These are phyloP conservation scores for Telmatherina bonti DNA, from an alignment of 2,797 vertebrate species.

Conservation along the genomic window DNA sequence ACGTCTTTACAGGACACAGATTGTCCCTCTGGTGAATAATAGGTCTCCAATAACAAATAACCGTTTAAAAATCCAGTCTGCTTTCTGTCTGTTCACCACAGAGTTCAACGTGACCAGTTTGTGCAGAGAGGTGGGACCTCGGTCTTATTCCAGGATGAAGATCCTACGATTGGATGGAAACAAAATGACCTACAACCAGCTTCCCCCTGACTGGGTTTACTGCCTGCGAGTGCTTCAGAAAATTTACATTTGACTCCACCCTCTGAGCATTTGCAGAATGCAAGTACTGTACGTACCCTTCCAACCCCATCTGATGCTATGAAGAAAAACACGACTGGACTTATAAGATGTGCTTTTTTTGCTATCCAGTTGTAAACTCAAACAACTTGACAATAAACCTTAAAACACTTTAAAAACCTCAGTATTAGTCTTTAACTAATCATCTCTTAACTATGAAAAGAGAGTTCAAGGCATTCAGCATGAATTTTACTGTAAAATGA, in stretches of 20 bases:
- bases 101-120: slow-evolving; percentile 83
- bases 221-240: slow-evolving; percentile 80
- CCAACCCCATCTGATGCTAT: neutral
- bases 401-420: slow-evolving; percentile 30
- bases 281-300: slow-evolving; percentile 4
- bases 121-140: slow-evolving; percentile 78
- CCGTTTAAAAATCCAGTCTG: slow-evolving; percentile 6
- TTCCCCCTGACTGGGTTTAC: slow-evolving; percentile 82
- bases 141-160: slow-evolving; percentile 81
- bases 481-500: slow-evolving; percentile 25
- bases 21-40: slow-evolving; percentile 24
- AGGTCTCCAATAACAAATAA: slow-evolving; percentile 4
- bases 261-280: neutral
- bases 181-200: slow-evolving; percentile 74
- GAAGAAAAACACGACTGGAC: slow-evolving; percentile 3
- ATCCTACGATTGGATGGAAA: slow-evolving; percentile 85
- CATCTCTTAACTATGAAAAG: slow-evolving; percentile 16
- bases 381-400: slow-evolving; percentile 17
- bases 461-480: slow-evolving; percentile 6
- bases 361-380: slow-evolving; percentile 14
- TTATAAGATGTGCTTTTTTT: slow-evolving; percentile 17
- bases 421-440: slow-evolving; percentile 2
- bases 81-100: slow-evolving; percentile 52
- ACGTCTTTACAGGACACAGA: slow-evolving; percentile 8
- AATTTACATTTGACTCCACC: slow-evolving; percentile 74